These are phyloP conservation scores for Arbacia lixula DNA, from an alignment of 53 echinoderm and acorn worm species.

Conservation along the genomic window DNA sequence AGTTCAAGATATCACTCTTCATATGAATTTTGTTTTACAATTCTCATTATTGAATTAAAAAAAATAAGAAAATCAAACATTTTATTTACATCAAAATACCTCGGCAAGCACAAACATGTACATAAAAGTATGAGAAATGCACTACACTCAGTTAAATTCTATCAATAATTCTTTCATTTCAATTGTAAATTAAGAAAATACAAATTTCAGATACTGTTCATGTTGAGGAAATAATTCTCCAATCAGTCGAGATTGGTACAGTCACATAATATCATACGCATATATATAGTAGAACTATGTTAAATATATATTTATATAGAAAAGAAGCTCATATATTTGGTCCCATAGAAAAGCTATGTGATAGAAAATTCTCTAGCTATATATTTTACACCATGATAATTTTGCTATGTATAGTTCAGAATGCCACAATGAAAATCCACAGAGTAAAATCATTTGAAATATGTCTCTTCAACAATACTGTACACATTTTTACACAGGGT, in stretches of 20 bases:
- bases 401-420: slow-evolving; percentile 28
- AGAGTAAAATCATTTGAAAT: slow-evolving; percentile 26
- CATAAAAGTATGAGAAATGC: not conserved
- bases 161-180: not conserved
- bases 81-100: slow-evolving; percentile 37
- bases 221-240: not conserved
- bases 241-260: too few relatives aligned
- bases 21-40: too few relatives aligned
- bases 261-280: slow-evolving; percentile 2
- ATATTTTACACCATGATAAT: slow-evolving; percentile 26
- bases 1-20: too few relatives aligned
- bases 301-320: slow-evolving; percentile 20
- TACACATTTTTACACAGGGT: too few relatives aligned
- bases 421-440: slow-evolving; percentile 39
- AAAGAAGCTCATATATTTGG: slow-evolving; percentile 48
- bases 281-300: slow-evolving; percentile 41
- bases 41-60: too few relatives aligned
- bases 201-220: slow-evolving; percentile 38
- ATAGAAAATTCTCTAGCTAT: slow-evolving; percentile 6
- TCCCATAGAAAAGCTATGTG: slow-evolving; percentile 43
- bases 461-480: too few relatives aligned
- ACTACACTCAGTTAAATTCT: too few relatives aligned
- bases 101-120: slow-evolving; percentile 39
- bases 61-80: too few relatives aligned
- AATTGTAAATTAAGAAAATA: slow-evolving; percentile 6